Base-by-base conservation (phyloP, 2,888 invertebrate genomes). In the Unio pictorum region DNA sequence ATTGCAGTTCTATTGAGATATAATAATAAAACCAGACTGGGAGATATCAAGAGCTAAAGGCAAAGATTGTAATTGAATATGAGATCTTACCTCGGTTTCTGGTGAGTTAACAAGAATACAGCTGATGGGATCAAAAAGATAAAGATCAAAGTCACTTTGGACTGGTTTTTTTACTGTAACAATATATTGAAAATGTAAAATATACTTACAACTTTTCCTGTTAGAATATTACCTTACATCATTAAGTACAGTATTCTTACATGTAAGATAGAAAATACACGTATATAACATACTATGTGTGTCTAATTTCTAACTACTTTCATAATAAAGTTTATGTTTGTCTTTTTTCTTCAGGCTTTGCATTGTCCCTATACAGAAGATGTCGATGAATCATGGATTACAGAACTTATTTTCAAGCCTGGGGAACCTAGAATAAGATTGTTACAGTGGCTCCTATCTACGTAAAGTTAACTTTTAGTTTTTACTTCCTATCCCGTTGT, bases 371-470 rank as follows among this genome's bases (percentile, higher is more conserved):
- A 84, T 68, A 86, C 83, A 66, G 86, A 87, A 64, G 86, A 80
- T 64, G 86, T 86, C 20, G 87, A 87, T 61, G 87, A 86, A 55
- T 75, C 83, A 4, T 86, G 86, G 85, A 82, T 87, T 61, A 71
- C 76, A 60, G 87, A 88, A 34, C 72, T 87, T 1, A 74, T 88
- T 26, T 86, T 84, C 65, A 83, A 81, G 68, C 88, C 87, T 23
- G 88, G 88, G 30, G 87, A 88, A 77, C 82, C 81, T 0, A 76
- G 87, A 66, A 85, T 87, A 4, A 77, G 85, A 63, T 71, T 87
- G 8, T 75, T 88, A 26, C 87, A 88, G 61, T 88, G 88, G 88
- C 77, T 88, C 7, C 83, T 88, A 62, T 82, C 84, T 34, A 86
- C 82, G 87, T 87, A 72, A 75, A 15, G 11, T 11, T 45, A 45